A percentile compares a stretch with the other conserved stretches of the same genome.
Conservation (phyloP, 1,140 invertebrate genomes). For the Papilio polytes region DNA sequence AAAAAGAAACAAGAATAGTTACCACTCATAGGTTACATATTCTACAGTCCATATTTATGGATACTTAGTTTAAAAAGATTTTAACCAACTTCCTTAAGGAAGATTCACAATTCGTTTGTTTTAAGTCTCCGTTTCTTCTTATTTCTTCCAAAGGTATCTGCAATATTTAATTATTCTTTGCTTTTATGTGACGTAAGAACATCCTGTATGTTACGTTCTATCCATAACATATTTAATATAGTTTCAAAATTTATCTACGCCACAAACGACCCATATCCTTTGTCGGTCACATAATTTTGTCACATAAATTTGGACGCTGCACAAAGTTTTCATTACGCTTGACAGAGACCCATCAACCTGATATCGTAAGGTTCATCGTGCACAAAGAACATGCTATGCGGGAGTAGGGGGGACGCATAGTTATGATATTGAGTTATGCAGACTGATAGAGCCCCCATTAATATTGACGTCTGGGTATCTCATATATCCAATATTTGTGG, state of each 20-base stretch:
- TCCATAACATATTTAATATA: not conserved
- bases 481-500: conserved; percentile 45
- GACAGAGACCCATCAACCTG: conserved; percentile 33
- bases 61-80: too few species aligned
- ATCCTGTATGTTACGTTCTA: not conserved
- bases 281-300: conserved; percentile 18
- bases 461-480: conserved; percentile 67
- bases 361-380: conserved; percentile 46
- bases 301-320: not conserved
- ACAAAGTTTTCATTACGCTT: conserved; percentile 35
- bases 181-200: too few species aligned
- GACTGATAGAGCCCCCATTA: conserved; percentile 59
- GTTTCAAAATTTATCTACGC: not conserved
- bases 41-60: too few species aligned
- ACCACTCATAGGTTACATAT: too few species aligned
- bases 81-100: too few species aligned
- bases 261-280: conserved; percentile 3
- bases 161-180: too few species aligned
- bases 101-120: too few species aligned
- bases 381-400: conserved; percentile 50
- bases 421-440: conserved; percentile 79
- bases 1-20: not conserved
- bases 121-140: too few species aligned
- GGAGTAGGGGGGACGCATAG: conserved; percentile 58
- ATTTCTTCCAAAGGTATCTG: too few species aligned